phyloP scores from a whole-genome alignment of 2,888 invertebrate genomes.

The Amphipyra tragopoginis region DNA sequence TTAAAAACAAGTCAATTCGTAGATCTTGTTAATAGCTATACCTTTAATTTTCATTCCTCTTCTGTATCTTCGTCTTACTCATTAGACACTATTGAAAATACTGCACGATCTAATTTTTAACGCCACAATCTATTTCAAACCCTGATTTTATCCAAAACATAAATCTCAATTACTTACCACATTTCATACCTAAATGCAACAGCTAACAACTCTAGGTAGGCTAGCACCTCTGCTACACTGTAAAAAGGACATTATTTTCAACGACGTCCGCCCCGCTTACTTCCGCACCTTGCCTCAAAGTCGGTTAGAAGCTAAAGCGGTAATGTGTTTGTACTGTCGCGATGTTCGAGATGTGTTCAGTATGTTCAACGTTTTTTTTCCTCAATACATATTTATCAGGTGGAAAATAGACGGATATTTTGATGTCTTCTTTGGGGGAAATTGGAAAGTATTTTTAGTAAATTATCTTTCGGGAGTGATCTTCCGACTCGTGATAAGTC shows the following conservation, averaged over 20 bases:
- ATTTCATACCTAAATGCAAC: no score
- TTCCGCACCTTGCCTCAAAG: constrained; percentile 26
- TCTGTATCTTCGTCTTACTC: no score
- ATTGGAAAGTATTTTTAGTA: constrained; percentile 11
- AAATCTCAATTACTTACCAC: no score
- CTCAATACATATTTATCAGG: constrained; percentile 34
- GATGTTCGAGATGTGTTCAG: constrained; percentile 15
- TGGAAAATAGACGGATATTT: constrained; percentile 23
- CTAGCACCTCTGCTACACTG: background rate
- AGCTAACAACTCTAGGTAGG: no score
- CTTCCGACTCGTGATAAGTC: background rate
- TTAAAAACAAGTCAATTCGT: no score
- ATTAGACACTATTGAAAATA: no score
- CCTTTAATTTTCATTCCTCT: no score
- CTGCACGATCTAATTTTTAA: no score
- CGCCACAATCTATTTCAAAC: no score
- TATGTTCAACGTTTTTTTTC: constrained; percentile 21
- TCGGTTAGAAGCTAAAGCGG: constrained; percentile 21
- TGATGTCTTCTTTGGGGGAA: constrained; percentile 9
- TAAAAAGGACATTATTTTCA: constrained; percentile 34
- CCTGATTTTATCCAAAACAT: no score
- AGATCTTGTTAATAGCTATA: no score
- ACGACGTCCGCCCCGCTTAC: constrained; percentile 31
- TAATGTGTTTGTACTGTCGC: constrained; percentile 42
- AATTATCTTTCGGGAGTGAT: constrained; percentile 6